Percentiles rank a stretch among this genome's conserved stretches.
Evolutionary conservation across 2,888 invertebrate genomes (phyloP).

Genomic region (Oscheius sp.): DNA sequence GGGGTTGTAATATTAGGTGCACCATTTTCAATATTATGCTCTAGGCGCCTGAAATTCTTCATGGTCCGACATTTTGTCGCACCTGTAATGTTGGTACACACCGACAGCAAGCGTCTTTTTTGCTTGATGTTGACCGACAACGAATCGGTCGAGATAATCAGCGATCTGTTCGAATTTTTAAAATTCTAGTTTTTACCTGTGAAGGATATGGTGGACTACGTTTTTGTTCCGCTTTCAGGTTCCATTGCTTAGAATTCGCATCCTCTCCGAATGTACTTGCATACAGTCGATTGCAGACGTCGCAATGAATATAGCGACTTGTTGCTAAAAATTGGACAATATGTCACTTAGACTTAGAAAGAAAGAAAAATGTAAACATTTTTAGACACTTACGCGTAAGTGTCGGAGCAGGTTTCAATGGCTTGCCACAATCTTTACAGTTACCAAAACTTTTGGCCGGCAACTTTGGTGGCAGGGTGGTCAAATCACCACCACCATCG

Average conservation of each 20-base stretch:
- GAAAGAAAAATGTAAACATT: neutral
- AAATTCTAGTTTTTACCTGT: slow-evolving; percentile 32
- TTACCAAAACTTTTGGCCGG: slow-evolving; percentile 49
- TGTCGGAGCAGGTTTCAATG: slow-evolving; percentile 59
- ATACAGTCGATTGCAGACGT: slow-evolving; percentile 62
- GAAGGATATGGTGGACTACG: slow-evolving; percentile 54
- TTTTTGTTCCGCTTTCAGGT: slow-evolving; percentile 41
- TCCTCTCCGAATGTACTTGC: slow-evolving; percentile 49
- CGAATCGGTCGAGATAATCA: slow-evolving; percentile 93
- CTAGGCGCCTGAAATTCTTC: slow-evolving; percentile 83
- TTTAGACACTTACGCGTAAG: slow-evolving; percentile 53
- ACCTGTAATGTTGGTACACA: slow-evolving; percentile 91
- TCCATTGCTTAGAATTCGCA: slow-evolving; percentile 33
- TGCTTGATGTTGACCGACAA: slow-evolving; percentile 82
- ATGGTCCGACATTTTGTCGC: neutral
- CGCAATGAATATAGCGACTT: slow-evolving; percentile 61
- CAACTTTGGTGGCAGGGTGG: slow-evolving; percentile 44
- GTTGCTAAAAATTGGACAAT: slow-evolving; percentile 49
- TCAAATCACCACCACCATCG: slow-evolving; percentile 41
- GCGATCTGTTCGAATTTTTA: slow-evolving; percentile 79
- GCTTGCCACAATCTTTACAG: slow-evolving; percentile 61
- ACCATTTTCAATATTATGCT: slow-evolving; percentile 80
- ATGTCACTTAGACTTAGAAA: neutral
- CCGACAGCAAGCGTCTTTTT: slow-evolving; percentile 97
- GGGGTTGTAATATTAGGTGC: slow-evolving; percentile 30